These are phyloP conservation scores for Zaprionus ghesquierei DNA, from an alignment of 1,140 invertebrate genomes.

Conservation along the genomic window DNA sequence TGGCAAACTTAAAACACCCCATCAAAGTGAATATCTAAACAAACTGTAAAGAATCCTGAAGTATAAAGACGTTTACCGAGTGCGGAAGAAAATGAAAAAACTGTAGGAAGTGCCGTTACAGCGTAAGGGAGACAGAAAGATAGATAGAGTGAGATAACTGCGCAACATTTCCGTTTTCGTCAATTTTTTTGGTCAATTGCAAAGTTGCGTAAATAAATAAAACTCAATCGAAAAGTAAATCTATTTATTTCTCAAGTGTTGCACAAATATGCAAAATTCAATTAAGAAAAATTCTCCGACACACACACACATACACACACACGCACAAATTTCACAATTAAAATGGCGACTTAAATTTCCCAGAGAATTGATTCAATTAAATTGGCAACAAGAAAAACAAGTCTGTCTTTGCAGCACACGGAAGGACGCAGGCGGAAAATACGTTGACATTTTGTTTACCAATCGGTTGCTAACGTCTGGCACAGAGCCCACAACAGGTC, in stretches of 20 bases:
- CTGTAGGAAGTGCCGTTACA: neutral
- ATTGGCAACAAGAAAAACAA: slow-evolving; percentile 10
- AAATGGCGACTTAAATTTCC: slow-evolving; percentile 24
- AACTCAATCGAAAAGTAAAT: slow-evolving; percentile 16
- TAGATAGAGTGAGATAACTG: neutral
- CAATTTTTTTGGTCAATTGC: neutral
- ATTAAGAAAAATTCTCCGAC: slow-evolving; percentile 32
- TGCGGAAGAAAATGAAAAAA: neutral
- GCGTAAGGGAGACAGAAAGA: neutral
- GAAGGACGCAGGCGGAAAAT: neutral
- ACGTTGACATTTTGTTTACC: slow-evolving; percentile 41
- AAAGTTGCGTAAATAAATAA: neutral
- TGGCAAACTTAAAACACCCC: neutral
- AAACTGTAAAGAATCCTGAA: slow-evolving; percentile 27
- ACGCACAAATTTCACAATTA: slow-evolving; percentile 26
- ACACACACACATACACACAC: too few relatives aligned
- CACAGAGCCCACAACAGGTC: neutral
- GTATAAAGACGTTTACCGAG: slow-evolving; percentile 1
- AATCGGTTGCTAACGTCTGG: slow-evolving; percentile 44
- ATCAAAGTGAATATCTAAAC: neutral
- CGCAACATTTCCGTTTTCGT: neutral
- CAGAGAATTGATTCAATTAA: slow-evolving; percentile 25
- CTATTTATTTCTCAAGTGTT: slow-evolving; percentile 16
- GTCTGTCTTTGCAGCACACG: neutral
- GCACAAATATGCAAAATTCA: slow-evolving; percentile 33